These are phyloP conservation scores for Melipona bicolor DNA, from an alignment of 2,888 invertebrate genomes.

Conservation along the genomic window DNA sequence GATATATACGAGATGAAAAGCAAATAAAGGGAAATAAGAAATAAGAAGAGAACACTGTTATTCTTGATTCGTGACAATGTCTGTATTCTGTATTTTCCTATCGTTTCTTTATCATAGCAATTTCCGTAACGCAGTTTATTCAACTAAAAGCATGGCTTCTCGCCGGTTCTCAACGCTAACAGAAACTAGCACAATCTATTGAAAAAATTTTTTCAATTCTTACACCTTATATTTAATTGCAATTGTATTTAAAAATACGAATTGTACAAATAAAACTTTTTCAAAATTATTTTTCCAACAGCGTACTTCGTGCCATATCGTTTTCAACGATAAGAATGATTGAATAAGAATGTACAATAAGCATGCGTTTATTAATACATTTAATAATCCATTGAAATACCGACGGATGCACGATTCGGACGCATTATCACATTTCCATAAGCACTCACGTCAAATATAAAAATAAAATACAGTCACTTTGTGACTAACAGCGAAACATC, in stretches of 20 bases:
- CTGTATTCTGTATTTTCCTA: neutral
- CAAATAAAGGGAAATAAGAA: slow-evolving; percentile 3
- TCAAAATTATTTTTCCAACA: neutral
- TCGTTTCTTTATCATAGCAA: neutral
- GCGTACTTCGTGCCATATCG: neutral
- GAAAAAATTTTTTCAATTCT: neutral
- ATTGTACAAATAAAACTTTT: neutral
- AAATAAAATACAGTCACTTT: slow-evolving; percentile 3
- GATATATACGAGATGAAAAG: slow-evolving; percentile 18
- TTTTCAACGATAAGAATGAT: neutral
- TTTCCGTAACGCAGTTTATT: neutral
- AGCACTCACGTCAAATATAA: neutral
- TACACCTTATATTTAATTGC: neutral
- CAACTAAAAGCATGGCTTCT: neutral
- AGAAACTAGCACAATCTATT: neutral
- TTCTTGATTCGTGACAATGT: neutral
- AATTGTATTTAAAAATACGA: neutral
- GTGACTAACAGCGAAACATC: neutral
- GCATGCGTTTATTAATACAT: neutral
- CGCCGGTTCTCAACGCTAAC: neutral
- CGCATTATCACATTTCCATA: neutral
- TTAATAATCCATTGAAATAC: neutral
- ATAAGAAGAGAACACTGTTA: neutral
- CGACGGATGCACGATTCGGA: neutral
- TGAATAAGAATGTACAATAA: neutral